A percentile compares a stretch with the other conserved stretches of the same genome.
These are phyloP conservation scores for Oryzias celebensis DNA, from an alignment of 2,113 vertebrate genomes.

Conservation along the genomic window DNA sequence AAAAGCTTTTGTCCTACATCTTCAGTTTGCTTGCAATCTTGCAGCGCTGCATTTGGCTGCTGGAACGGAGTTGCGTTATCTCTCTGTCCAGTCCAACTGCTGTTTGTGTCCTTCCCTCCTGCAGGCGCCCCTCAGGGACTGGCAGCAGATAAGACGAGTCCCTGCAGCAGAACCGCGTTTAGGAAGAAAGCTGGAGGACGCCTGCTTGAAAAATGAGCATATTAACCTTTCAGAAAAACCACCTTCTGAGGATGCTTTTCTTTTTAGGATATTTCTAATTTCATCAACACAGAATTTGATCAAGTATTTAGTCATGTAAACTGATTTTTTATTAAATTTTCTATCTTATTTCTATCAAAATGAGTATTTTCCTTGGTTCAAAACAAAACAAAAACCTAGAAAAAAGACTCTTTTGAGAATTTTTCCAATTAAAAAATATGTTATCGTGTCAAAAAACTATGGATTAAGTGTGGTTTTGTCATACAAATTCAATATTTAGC, in stretches of 20 bases:
- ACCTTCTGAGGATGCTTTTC: conserved; percentile 15
- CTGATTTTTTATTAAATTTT: no score
- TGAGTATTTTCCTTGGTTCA: no score
- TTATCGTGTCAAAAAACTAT: no score
- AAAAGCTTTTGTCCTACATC: conserved; percentile 47
- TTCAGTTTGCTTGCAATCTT: conserved; percentile 38
- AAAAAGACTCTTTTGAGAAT: no score
- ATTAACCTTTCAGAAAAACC: conserved; percentile 24
- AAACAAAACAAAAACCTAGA: no score
- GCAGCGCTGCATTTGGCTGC: conserved; percentile 50
- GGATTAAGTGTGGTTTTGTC: no score
- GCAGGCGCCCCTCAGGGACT: conserved; percentile 56
- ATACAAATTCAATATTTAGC: no score
- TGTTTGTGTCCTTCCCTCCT: conserved; percentile 60
- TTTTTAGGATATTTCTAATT: conserved; percentile 8
- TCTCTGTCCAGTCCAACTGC: conserved; percentile 72
- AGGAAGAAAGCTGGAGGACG: conserved; percentile 46
- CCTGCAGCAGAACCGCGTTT: conserved; percentile 38
- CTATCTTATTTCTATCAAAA: no score
- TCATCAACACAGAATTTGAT: no score
- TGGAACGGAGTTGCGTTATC: conserved; percentile 70
- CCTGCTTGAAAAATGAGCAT: conserved; percentile 27
- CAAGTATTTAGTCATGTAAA: no score
- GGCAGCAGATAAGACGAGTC: conserved; percentile 74
- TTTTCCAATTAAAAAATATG: no score